phyloP scores from a whole-genome alignment of 1,140 invertebrate genomes.

The Zaprionus africanus region DNA sequence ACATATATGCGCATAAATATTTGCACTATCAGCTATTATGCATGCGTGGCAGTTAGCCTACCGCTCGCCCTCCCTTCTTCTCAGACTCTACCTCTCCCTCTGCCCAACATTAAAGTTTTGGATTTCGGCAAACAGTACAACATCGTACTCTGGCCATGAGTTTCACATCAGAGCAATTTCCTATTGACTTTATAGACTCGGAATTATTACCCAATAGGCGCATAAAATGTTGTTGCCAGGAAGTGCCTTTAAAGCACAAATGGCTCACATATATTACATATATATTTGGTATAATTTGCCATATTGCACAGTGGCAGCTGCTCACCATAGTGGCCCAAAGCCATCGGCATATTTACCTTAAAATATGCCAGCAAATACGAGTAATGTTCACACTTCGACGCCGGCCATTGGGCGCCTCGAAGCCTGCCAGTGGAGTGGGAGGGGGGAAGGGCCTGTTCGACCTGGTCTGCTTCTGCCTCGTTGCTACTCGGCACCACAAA shows the following conservation, averaged over 20 bases:
- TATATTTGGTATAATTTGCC: conserved; percentile 34
- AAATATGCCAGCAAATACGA: conserved; percentile 66
- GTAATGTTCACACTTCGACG: conserved; percentile 73
- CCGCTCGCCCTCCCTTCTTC: not conserved
- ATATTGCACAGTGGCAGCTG: conserved; percentile 50
- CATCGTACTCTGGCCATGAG: not conserved
- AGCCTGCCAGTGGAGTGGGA: conserved; percentile 23
- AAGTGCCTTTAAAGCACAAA: not conserved
- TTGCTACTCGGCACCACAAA: conserved; percentile 54
- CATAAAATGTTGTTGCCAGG: not conserved
- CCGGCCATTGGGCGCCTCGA: conserved; percentile 29
- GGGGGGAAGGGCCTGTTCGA: not conserved
- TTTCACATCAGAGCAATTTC: not conserved
- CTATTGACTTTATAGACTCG: not conserved
- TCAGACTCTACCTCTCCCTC: not conserved
- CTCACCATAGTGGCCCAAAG: conserved; percentile 21
- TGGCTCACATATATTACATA: not conserved
- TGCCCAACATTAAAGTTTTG: conserved; percentile 50
- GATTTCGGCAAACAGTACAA: conserved; percentile 4
- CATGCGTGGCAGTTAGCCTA: conserved; percentile 7
- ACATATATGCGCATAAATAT: conserved; percentile 64
- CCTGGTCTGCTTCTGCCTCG: conserved; percentile 25
- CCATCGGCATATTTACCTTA: conserved; percentile 45
- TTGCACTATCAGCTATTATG: conserved; percentile 49
- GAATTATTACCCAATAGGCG: not conserved